These are phyloP conservation scores for Takifugu flavidus DNA, from an alignment of 2,113 vertebrate species.

Conservation along the genomic window DNA sequence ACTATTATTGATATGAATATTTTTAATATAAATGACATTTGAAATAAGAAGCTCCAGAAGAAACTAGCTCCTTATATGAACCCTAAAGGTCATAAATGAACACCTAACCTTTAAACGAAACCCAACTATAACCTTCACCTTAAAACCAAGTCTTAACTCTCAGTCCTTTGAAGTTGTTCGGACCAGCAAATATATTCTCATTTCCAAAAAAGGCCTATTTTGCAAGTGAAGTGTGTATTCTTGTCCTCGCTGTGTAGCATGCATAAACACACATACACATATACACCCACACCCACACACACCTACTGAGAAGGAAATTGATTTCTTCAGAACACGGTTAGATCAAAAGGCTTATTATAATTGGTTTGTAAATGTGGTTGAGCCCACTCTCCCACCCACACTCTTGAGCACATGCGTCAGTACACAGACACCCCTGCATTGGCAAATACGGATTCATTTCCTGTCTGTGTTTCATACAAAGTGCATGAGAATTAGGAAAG, in stretches of 20 bases:
- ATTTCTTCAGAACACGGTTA: constrained; percentile 62
- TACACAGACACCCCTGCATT: constrained; percentile 17
- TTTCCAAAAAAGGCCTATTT: too few species aligned
- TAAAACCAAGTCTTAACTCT: too few species aligned
- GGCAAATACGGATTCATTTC: constrained; percentile 26
- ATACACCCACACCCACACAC: constrained; percentile 18
- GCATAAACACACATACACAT: not conserved
- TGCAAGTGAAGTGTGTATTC: too few species aligned
- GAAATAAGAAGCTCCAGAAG: too few species aligned
- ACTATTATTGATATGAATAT: too few species aligned
- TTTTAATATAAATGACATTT: too few species aligned
- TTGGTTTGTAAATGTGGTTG: constrained; percentile 63
- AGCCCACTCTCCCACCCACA: constrained; percentile 41
- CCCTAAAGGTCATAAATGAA: too few species aligned
- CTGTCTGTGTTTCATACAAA: constrained; percentile 8
- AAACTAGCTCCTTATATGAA: too few species aligned
- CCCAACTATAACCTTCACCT: too few species aligned
- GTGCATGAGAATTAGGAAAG: constrained; percentile 6
- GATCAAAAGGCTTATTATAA: constrained; percentile 70
- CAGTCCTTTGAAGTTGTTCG: too few species aligned
- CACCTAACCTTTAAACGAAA: too few species aligned
- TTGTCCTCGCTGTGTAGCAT: not conserved
- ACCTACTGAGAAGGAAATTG: constrained; percentile 57
- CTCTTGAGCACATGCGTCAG: constrained; percentile 22
- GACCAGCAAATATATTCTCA: too few species aligned